phyloP scores from a whole-genome alignment of 2,888 invertebrate species.

The Chymomyza procnemis region DNA sequence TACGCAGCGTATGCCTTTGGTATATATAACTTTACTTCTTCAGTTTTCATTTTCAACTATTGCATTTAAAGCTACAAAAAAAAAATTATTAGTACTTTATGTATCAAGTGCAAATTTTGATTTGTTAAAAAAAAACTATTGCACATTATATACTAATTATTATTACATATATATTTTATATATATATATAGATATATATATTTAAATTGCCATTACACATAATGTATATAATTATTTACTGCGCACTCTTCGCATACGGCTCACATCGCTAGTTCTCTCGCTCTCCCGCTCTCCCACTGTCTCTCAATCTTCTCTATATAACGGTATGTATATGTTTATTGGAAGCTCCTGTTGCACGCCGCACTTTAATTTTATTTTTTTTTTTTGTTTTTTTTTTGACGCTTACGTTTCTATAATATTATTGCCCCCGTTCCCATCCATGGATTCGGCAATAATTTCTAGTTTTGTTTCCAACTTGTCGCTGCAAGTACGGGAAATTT shows the following conservation, averaged over 20 bases:
- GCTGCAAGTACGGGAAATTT: slow-evolving; percentile 79
- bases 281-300: background rate
- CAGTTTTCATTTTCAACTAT: background rate
- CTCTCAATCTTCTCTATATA: slow-evolving; percentile 16
- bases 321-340: slow-evolving; percentile 62
- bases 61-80: slow-evolving; percentile 1
- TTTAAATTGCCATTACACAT: slow-evolving; percentile 35
- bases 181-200: slow-evolving; percentile 14
- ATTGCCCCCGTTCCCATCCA: slow-evolving; percentile 16
- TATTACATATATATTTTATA: slow-evolving; percentile 39
- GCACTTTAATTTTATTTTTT: no score
- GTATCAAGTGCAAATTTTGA: background rate
- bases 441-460: slow-evolving; percentile 34
- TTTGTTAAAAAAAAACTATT: background rate
- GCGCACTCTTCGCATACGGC: slow-evolving; percentile 2
- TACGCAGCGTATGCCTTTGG: background rate
- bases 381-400: no score
- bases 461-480: slow-evolving; percentile 93
- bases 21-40: background rate
- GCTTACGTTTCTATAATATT: slow-evolving; percentile 2
- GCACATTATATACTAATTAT: slow-evolving; percentile 53
- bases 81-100: background rate
- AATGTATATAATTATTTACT: background rate
- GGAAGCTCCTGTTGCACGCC: slow-evolving; percentile 77
- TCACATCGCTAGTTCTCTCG: background rate